Conservation (phyloP, 2,113 vertebrate species). For the Gorsachius goisagi region DNA sequence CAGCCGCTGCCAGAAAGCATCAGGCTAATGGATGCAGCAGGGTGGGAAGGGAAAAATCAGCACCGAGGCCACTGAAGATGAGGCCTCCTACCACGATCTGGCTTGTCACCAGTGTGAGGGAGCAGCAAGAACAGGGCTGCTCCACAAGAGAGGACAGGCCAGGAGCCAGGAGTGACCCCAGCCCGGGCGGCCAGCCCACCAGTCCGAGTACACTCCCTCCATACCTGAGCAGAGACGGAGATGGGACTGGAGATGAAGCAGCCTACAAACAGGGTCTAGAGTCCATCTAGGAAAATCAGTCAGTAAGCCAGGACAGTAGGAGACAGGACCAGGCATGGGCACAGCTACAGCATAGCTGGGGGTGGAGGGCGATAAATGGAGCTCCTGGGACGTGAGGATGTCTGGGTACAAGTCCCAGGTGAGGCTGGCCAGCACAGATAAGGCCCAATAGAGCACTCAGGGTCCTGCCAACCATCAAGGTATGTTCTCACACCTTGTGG, state of each 20-base stretch:
- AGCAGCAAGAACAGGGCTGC: not conserved
- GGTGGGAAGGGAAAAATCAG: constrained; percentile 25
- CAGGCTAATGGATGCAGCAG: constrained; percentile 29
- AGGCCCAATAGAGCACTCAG: not conserved
- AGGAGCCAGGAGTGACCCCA: not conserved
- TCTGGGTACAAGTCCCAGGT: not conserved
- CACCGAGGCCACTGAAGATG: not conserved
- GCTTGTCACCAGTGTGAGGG: not conserved
- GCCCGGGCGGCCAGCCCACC: fast-evolving
- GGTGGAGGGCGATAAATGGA: not conserved
- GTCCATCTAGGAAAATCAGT: not conserved
- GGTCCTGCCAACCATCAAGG: not conserved
- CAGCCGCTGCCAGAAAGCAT: constrained; percentile 21
- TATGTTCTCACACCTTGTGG: not conserved
- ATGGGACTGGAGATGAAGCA: not conserved
- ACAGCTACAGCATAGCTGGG: not conserved
- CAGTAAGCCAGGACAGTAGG: not conserved
- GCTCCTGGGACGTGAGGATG: not conserved
- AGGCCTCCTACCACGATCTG: not conserved
- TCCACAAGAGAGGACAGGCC: not conserved
- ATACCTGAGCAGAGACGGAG: not conserved
- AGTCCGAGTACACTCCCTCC: not conserved
- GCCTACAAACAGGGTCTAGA: not conserved
- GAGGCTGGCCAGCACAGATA: not conserved
- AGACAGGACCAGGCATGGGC: not conserved